Evolutionary conservation across 2,113 vertebrate species (phyloP), one percentile per base, ranked within the genome.

Genomic region (Smithornis capensis): DNA sequence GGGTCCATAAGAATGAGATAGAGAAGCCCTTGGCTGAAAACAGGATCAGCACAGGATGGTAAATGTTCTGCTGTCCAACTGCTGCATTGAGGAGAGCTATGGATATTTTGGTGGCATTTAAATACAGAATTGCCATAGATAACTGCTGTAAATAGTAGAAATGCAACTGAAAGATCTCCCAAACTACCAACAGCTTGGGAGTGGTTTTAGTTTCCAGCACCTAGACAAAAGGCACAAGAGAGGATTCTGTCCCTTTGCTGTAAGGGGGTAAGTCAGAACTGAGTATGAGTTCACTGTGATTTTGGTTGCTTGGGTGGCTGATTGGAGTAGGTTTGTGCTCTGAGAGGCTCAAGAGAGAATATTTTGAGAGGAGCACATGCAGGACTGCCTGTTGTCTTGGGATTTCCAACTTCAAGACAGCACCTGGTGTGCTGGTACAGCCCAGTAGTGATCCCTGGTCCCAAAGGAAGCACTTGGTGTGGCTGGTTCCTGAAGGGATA

Each of bases 401-500:
- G 25, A 87, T 93, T 92, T 88, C n/a, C 49, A 67, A 2, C 31
- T 89, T 90, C 33, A 68, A 47, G 90, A 49, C 17, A 0, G 74
- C 93, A 91, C 75, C 91, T 94, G 95, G 89, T 80, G 63, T 83
- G 53, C 53, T 89, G 60, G 14, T 86, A 6, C 35, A 60, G 71
- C 44, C 38, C 37, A 22, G 56, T 5, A 44, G 44, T 7, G 37
- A 92, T 76, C 87, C 83, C 28, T 68, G 79, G 37, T 83, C 87
- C 87, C 92, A 53, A 6, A 80, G 92, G 77, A 87, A 56, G 53
- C 74, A 21, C 60, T 94, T 47, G 8, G 28, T 42, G 50, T 56
- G 75, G 17, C 71, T 90, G 55, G 19, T 63, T 92, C 87, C 77
- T 93, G 69, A 52, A 35, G 59, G 76, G 44, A 57, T 89, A 96